Base-by-base conservation (phyloP, 23 tunicate genomes). In the Trididemnum nubilum region DNA sequence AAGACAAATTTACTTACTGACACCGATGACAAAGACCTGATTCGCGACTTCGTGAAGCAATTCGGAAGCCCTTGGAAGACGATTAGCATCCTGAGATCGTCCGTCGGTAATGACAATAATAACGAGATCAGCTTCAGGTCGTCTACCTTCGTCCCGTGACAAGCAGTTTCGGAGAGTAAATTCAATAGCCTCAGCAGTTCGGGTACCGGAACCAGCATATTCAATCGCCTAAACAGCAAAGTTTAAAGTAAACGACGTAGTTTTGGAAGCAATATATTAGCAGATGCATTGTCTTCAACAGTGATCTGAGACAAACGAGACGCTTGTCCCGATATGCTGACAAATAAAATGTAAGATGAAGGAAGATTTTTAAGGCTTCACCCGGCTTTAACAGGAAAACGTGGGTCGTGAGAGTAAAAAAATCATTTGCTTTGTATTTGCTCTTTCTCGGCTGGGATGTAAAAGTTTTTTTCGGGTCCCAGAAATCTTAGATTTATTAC, bases 161-260 rank as follows among this genome's bases (percentile, higher is more conserved):
- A 93, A 51, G 58, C 84, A 70, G 32, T 83, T 34, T 5, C 52
- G 33, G 0, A 76, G 73, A 0, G 93, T 81, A 51, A 34, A 73
- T 0, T 84, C 61, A 50, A 93, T 93, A 74, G 98, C 98, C n/a
- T 34, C 21, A 1, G 98, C 98, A 36, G 98, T 93, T 36, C 74
- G 40, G 0, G 98, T 93, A 2, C 98, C 98, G n/a, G 93, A 61
- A 74, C 98, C 98, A 58, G 36, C 71, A 82, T 92, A 92, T 78
- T 27, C 64, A 70, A 92, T 92, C 0, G 73, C 84, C 97, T 91
- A 22, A 51, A 76, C n/a, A n/a, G n/a, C n/a, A n/a, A 28, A 15
- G 36, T 49, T 49, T 49, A 49, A 49, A 49, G 18, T n/a, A n/a
- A n/a, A n/a, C n/a, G n/a, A 24, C 30, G 24, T 24, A 65, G n/a